Base-by-base conservation (phyloP, 1,140 invertebrate species). In the Parapsyche elsis region DNA sequence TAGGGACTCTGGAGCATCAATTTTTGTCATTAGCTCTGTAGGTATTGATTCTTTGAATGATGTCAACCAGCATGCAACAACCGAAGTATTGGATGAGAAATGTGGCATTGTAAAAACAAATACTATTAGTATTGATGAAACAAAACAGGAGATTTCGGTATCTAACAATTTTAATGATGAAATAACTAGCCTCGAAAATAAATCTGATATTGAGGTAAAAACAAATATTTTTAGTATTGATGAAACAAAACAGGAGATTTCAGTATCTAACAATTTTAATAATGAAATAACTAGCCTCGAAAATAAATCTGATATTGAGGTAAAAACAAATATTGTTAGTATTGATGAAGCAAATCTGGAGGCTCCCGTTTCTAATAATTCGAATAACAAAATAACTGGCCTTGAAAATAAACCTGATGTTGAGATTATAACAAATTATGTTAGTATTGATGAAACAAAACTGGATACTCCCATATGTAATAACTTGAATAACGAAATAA, bases 11-110 rank as follows among this genome's bases (percentile, higher is more conserved):
- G 75, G 21, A 26, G 23, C 76, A 19, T 81, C 81, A 16, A 67
- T 76, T 53, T 79, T 79, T 7, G 81, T 79, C 38, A 76, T 79
- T 19, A 38, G 75, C 73, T 73, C 64, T 30, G 71, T 53, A 23
- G 26, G 46, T 61, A 59, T 14, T 26, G 64, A 67, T 12, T 24
- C 24, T 10, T 12, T 14, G 1, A 67, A 12, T 26, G 24, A 67
- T 67, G 16, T 67, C 1, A 26, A 5, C 19, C 10, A 53, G 12
- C 1, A 16, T 10, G 12, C 49, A 53, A 14, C 1, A 12, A 53
- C 19, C 1, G 61, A 67, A 67, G 21, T 30, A 7, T 4, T 23
- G 12, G 2, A 67, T 67, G 30, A 38, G 7, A 38, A 38, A 38
- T 38, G 30, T 7, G 53, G 10, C 14, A 46, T n/a, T 19, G 2